Base-by-base conservation (phyloP, 2,888 invertebrate species). In the Lasius fuliginosus region DNA sequence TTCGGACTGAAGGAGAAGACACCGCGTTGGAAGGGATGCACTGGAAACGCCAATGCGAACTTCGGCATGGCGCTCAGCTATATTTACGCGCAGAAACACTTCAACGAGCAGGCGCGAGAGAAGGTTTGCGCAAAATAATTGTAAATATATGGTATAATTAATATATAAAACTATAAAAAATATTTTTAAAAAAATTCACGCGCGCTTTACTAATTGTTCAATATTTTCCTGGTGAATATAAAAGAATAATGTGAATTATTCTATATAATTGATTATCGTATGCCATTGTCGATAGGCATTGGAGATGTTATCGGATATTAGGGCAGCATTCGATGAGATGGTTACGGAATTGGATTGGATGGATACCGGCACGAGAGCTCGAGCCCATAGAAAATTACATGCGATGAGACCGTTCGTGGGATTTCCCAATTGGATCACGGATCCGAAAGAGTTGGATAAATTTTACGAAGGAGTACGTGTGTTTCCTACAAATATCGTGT, bases 391-490 rank as follows among this genome's bases (percentile, higher is more conserved):
- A 91, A 98, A 98, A 94, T 96, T 97, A 67, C 95, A 96, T 87
- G 97, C 97, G 23, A 98, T 98, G 95, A 95, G 97, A 88, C 97
- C 97, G 92, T 97, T 97, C 93, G 97, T 98, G 73, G 98, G 98
- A 33, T 98, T 97, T 95, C 98, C 98, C 23, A 97, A 97, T 86
- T 98, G 98, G 96, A 96, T 98, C 90, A 96, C 97, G 79, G 96
- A 97, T 74, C 94, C 95, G 0, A 95, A 96, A 4, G 96, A 96
- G 89, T 95, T 98, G 58, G 97, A 98, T 92, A 95, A 96, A 33
- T 97, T 97, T 94, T 98, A 98, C 92, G 95, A 96, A 88, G 96
- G 96, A 88, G 97, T 53, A 53, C 49, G 49, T n/a, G 18, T 97
- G 91, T 95, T 96, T 95, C 18, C 18, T 67, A 12, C 15, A 15